These are phyloP conservation scores for Bacillus rossius DNA, from an alignment of 1,140 invertebrate species.

Conservation along the genomic window DNA sequence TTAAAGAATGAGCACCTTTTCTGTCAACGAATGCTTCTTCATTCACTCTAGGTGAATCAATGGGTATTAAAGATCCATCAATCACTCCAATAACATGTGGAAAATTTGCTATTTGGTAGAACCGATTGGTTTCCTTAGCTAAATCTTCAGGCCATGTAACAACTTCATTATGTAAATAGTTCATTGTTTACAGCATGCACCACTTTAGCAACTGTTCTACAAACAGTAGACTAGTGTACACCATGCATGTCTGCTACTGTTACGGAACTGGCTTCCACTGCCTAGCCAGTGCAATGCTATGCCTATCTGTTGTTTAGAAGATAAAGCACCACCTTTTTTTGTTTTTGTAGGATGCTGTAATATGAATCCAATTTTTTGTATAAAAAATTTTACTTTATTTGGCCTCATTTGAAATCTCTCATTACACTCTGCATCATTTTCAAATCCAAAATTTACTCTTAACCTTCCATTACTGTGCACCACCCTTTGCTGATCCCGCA, in stretches of 20 bases:
- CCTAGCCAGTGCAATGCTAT: no score
- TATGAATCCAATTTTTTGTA: conserved; percentile 10
- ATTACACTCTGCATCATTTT: background rate
- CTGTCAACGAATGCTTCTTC: no score
- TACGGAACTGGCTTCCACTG: conserved; percentile 5
- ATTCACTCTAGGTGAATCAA: no score
- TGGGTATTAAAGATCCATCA: no score
- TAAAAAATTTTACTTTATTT: conserved; percentile 1
- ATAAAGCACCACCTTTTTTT: conserved; percentile 15
- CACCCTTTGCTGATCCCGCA: no score
- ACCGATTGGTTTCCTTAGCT: no score
- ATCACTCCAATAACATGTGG: no score
- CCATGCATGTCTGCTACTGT: conserved; percentile 23
- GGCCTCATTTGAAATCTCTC: conserved; percentile 5
- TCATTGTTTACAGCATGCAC: conserved; percentile 13
- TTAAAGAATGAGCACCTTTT: no score
- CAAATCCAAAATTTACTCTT: no score
- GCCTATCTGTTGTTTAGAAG: conserved; percentile 17
- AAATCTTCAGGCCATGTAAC: conserved; percentile 18
- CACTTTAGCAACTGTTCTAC: conserved; percentile 15
- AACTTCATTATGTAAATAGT: conserved; percentile 17
- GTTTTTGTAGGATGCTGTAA: conserved; percentile 13
- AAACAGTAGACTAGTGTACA: conserved; percentile 25
- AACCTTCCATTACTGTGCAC: no score
- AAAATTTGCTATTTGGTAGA: no score